Evolutionary conservation across 2,888 invertebrate genomes (phyloP).

Genomic region (Euproctis similis): DNA sequence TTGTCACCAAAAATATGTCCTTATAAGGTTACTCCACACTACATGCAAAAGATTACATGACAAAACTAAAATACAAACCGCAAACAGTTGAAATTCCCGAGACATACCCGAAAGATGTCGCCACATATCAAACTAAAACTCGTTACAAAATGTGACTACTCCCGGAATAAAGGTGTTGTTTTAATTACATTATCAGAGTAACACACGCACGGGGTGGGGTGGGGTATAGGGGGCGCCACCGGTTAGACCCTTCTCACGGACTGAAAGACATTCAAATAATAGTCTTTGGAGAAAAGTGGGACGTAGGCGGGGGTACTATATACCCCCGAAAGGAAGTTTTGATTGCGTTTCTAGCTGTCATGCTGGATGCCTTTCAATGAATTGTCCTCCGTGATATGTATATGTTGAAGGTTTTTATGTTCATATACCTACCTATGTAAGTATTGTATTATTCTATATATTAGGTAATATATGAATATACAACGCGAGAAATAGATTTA

Average conservation of each 20-base stretch:
- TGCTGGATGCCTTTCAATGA: conserved; percentile 56
- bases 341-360: conserved; percentile 64
- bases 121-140: conserved; percentile 43
- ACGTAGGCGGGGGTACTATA: conserved; percentile 30
- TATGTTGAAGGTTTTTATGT: conserved; percentile 31
- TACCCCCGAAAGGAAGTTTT: conserved; percentile 46
- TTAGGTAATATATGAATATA: too few species aligned
- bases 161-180: conserved; percentile 73
- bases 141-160: conserved; percentile 50
- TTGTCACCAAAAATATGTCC: too few species aligned
- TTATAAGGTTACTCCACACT: too few species aligned
- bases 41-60: too few species aligned
- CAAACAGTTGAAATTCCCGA: conserved; percentile 21
- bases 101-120: conserved; percentile 23
- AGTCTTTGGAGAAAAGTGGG: conserved; percentile 59
- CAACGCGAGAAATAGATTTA: too few species aligned
- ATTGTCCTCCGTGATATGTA: conserved; percentile 33
- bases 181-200: conserved; percentile 74
- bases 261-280: conserved; percentile 74
- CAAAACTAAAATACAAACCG: conserved; percentile 17
- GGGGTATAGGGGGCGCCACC: conserved; percentile 25
- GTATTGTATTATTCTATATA: too few species aligned
- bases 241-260: conserved; percentile 67
- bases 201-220: conserved; percentile 67
- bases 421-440: too few species aligned